phyloP scores from a whole-genome alignment of 2,113 vertebrate genomes.

The Toxotes jaculatrix region DNA sequence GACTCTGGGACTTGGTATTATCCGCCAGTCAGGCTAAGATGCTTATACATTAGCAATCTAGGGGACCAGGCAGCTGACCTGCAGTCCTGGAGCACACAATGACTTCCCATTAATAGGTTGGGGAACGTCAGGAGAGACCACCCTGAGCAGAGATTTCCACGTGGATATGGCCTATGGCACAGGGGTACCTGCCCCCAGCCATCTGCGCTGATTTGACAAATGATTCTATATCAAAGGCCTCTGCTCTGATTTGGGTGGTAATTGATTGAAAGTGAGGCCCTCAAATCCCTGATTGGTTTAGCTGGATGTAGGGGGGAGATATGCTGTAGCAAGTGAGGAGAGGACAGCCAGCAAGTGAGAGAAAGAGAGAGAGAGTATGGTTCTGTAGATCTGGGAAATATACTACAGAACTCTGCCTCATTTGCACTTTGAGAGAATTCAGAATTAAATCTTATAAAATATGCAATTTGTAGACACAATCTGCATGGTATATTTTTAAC shows the following conservation, averaged over 20 bases:
- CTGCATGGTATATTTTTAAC: slow-evolving; percentile 23
- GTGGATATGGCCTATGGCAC: slow-evolving; percentile 81
- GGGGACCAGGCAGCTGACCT: slow-evolving; percentile 51
- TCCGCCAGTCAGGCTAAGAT: slow-evolving; percentile 75
- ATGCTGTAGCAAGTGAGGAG: slow-evolving; percentile 57
- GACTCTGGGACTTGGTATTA: slow-evolving; percentile 59
- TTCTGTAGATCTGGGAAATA: slow-evolving; percentile 56
- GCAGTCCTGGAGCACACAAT: slow-evolving; percentile 77
- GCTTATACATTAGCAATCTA: slow-evolving; percentile 74
- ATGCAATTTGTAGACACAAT: slow-evolving; percentile 35
- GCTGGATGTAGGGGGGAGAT: slow-evolving; percentile 70
- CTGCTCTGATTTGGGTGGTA: slow-evolving; percentile 83
- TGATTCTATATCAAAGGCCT: slow-evolving; percentile 86
- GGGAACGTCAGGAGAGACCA: slow-evolving; percentile 72
- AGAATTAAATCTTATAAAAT: slow-evolving; percentile 47
- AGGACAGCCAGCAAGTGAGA: slow-evolving; percentile 43
- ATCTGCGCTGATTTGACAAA: slow-evolving; percentile 85
- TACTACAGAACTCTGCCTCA: slow-evolving; percentile 36
- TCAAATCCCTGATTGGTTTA: slow-evolving; percentile 87
- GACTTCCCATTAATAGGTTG: slow-evolving; percentile 80
- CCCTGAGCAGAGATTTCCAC: slow-evolving; percentile 81
- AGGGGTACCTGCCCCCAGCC: slow-evolving; percentile 79
- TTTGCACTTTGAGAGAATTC: slow-evolving; percentile 60
- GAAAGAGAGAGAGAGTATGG: slow-evolving; percentile 15
- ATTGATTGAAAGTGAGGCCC: slow-evolving; percentile 85